A percentile compares a stretch with the other conserved stretches of the same genome.
Evolutionary conservation across 2,888 invertebrate species (phyloP).

Genomic region (Carabus problematicus): DNA sequence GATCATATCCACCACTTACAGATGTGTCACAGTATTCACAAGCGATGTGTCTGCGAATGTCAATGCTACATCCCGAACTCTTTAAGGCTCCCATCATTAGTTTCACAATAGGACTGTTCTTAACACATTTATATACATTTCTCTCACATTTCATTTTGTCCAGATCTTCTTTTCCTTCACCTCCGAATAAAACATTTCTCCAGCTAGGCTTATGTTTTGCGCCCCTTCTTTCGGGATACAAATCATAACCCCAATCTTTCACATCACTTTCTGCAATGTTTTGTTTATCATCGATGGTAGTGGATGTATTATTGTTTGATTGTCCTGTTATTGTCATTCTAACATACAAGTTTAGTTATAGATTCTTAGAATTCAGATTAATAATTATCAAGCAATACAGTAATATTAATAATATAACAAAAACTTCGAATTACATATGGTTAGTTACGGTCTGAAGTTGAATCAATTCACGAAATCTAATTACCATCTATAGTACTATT

Average conservation of each 20-base stretch:
- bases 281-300: too few species aligned
- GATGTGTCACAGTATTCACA: conserved; percentile 88
- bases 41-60: conserved; percentile 85
- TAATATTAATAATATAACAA: too few species aligned
- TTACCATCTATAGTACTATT: too few species aligned
- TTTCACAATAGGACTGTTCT: conserved; percentile 81
- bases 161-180: conserved; percentile 73
- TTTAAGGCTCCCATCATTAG: conserved; percentile 85
- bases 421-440: too few species aligned
- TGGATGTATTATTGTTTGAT: too few species aligned
- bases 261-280: conserved; percentile 34
- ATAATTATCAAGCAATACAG: too few species aligned
- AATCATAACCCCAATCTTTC: conserved; percentile 74
- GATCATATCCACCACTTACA: conserved; percentile 92
- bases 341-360: too few species aligned
- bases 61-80: conserved; percentile 80
- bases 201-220: conserved; percentile 64
- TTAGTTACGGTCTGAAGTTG: too few species aligned
- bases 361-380: too few species aligned
- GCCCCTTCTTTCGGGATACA: conserved; percentile 83
- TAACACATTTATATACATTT: conserved; percentile 77
- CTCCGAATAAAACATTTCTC: conserved; percentile 65
- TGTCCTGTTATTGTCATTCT: too few species aligned
- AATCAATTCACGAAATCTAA: too few species aligned
- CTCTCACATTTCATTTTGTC: conserved; percentile 81